Conservation (phyloP, 2,113 vertebrate species). For the Catagonus wagneri region DNA sequence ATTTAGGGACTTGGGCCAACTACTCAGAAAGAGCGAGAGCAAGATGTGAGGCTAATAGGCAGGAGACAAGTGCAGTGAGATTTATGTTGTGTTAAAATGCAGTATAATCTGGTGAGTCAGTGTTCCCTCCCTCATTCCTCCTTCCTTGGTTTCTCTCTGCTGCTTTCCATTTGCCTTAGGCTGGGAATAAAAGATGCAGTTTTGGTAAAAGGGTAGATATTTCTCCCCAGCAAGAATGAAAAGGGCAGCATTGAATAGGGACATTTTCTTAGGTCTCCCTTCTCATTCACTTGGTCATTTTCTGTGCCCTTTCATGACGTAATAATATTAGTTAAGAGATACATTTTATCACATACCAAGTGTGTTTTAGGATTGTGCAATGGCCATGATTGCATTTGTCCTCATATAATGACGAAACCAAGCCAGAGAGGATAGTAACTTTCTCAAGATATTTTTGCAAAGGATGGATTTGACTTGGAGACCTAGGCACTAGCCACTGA, state of each 20-base stretch:
- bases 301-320: constrained; percentile 32
- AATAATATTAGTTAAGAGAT: not conserved
- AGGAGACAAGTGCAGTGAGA: constrained; percentile 76
- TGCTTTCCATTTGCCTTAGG: not conserved
- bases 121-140: constrained; percentile 37
- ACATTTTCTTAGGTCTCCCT: not conserved
- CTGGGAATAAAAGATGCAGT: constrained; percentile 32
- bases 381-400: not conserved
- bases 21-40: constrained; percentile 46
- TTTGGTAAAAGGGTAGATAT: constrained; percentile 9
- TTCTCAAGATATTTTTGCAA: not conserved
- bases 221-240: constrained; percentile 25
- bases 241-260: constrained; percentile 2
- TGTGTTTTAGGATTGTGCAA: not conserved
- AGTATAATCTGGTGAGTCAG: constrained; percentile 73
- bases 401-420: not conserved
- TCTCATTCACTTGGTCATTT: not conserved
- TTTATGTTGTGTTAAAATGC: constrained; percentile 84
- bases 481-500: not conserved
- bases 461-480: not conserved
- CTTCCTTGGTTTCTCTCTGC: constrained; percentile 23
- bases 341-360: not conserved
- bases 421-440: not conserved
- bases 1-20: constrained; percentile 69
- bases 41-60: constrained; percentile 66